Conservation (phyloP, 1,140 invertebrate genomes). For the Mylabris phalerata region DNA sequence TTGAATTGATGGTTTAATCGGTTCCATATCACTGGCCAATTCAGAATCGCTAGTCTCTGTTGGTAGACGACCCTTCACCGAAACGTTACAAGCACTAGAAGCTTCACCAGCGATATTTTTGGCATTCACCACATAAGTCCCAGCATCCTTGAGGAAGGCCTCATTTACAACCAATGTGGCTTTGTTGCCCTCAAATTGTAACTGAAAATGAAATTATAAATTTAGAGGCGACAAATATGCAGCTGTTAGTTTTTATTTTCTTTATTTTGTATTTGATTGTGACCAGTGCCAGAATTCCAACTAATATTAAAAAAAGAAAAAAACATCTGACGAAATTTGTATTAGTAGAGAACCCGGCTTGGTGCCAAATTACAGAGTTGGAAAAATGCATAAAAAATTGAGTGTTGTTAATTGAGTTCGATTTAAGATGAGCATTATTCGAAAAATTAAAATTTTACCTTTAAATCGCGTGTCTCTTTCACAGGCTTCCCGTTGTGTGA, state of each 20-base stretch:
- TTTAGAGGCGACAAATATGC: constrained; percentile 18
- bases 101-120: constrained; percentile 59
- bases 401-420: too few species aligned
- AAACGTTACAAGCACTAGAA: constrained; percentile 56
- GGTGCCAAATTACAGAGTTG: neutral
- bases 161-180: constrained; percentile 60
- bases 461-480: constrained; percentile 46
- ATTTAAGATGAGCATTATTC: too few species aligned
- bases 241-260: constrained; percentile 5
- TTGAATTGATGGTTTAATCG: constrained; percentile 65
- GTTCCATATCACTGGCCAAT: constrained; percentile 61
- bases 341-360: neutral
- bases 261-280: constrained; percentile 4
- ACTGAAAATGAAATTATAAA: constrained; percentile 44
- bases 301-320: too few species aligned
- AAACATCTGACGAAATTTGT: neutral
- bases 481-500: constrained; percentile 59
- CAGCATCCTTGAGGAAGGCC: constrained; percentile 64
- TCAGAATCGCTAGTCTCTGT: constrained; percentile 69
- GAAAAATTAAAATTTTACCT: constrained; percentile 38
- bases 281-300: neutral
- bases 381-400: neutral
- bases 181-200: constrained; percentile 52
- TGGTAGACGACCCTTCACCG: constrained; percentile 61
- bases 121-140: constrained; percentile 57